Conservation (phyloP, 2,797 vertebrate genomes). For the Phoxinus dragarum region DNA sequence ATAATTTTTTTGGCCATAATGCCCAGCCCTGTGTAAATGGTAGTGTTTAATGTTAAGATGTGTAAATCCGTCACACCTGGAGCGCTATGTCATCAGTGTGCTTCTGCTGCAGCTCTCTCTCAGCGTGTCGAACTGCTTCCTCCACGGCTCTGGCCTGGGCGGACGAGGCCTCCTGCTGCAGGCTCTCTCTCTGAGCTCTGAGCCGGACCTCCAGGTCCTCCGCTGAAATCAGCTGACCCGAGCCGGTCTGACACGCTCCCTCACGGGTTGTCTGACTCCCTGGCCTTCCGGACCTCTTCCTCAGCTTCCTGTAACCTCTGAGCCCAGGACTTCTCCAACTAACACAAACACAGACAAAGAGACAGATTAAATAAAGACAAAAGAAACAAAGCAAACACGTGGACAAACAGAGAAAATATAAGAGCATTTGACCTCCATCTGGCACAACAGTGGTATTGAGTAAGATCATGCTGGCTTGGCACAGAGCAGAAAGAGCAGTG, state of each 20-base stretch:
- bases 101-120: constrained; percentile 79
- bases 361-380: not conserved
- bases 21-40: not conserved
- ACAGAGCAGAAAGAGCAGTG: not conserved
- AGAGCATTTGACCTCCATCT: not conserved
- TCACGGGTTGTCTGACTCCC: constrained; percentile 68
- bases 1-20: not conserved
- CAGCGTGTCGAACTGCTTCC: constrained; percentile 74
- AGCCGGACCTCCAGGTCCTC: constrained; percentile 72
- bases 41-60: not conserved
- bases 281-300: constrained; percentile 67
- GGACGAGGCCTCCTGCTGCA: constrained; percentile 76
- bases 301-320: constrained; percentile 74
- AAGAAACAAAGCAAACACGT: not conserved
- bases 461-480: not conserved
- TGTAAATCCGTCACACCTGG: constrained; percentile 66
- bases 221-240: constrained; percentile 57
- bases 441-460: not conserved
- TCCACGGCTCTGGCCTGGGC: constrained; percentile 70
- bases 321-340: constrained; percentile 83
- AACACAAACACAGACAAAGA: not conserved
- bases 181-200: constrained; percentile 72
- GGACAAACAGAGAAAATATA: not conserved
- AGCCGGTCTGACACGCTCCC: constrained; percentile 80
- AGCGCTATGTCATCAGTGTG: constrained; percentile 79